Percentiles rank a stretch among this genome's conserved stretches.
Evolutionary conservation across 2,888 invertebrate genomes (phyloP).

Genomic region (Metopia argyrocephala): DNA sequence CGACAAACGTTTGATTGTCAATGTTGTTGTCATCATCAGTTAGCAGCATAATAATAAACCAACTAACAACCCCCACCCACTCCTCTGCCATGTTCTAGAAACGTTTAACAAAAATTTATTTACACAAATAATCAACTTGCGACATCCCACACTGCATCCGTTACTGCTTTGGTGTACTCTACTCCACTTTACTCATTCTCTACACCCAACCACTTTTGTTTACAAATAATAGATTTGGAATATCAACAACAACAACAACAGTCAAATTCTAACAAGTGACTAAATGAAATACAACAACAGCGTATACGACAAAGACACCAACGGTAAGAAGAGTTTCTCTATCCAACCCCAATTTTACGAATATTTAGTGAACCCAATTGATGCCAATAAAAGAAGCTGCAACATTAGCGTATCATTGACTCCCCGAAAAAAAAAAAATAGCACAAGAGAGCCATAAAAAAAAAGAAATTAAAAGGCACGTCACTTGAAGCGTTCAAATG

Average conservation of each 20-base stretch:
- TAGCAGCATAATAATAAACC: constrained; percentile 47
- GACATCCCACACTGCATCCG: constrained; percentile 69
- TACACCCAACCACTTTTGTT: constrained; percentile 46
- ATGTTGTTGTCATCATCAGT: constrained; percentile 53
- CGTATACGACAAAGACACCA: constrained; percentile 17
- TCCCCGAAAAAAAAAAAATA: constrained; percentile 42
- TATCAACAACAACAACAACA: constrained; percentile 48
- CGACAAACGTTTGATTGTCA: constrained; percentile 47
- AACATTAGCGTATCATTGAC: constrained; percentile 65
- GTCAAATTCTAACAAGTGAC: constrained; percentile 65
- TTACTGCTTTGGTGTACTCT: neutral
- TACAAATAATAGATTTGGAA: constrained; percentile 61
- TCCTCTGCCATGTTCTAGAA: constrained; percentile 10
- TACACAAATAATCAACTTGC: constrained; percentile 68
- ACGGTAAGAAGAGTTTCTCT: constrained; percentile 8
- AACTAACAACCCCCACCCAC: constrained; percentile 27
- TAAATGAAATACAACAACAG: constrained; percentile 53
- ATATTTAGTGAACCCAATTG: constrained; percentile 28
- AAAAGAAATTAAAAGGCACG: constrained; percentile 64
- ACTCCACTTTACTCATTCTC: no score
- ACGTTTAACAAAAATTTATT: constrained; percentile 51
- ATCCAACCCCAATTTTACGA: constrained; percentile 41
- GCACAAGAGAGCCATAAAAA: constrained; percentile 50
- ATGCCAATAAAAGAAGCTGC: constrained; percentile 64
- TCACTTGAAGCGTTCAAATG: constrained; percentile 70